These are phyloP conservation scores for Strongylocentrotus purpuratus DNA, from an alignment of 35 echinoderm and acorn worm species.

Conservation along the genomic window DNA sequence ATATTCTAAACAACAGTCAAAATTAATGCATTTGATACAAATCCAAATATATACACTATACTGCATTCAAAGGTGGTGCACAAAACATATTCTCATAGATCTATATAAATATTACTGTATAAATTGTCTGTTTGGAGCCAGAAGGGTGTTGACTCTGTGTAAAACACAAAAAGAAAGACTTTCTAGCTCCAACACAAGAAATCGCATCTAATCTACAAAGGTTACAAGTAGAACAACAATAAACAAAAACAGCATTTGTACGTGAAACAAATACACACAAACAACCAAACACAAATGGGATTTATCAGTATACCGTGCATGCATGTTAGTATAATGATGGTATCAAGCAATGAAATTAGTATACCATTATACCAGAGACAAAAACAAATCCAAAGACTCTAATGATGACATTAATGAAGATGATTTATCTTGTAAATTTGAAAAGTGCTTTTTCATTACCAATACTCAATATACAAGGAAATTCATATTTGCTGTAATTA, in stretches of 20 bases:
- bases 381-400: neutral
- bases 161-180: no score
- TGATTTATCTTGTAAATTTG: neutral
- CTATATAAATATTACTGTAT: neutral
- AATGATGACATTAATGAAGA: neutral
- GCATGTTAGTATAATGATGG: neutral
- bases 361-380: neutral
- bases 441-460: conserved; percentile 12
- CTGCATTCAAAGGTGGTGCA: neutral
- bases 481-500: neutral
- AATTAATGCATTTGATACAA: no score
- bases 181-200: no score
- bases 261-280: neutral
- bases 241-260: neutral
- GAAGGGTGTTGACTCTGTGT: no score
- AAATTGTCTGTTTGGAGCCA: no score
- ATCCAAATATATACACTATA: neutral
- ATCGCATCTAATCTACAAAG: neutral
- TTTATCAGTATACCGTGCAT: neutral
- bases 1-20: no score
- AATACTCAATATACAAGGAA: neutral
- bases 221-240: neutral
- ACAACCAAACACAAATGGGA: neutral
- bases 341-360: neutral
- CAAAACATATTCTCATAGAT: neutral